Evolutionary conservation across 2,888 invertebrate species (phyloP).

Genomic region (Agrotis segetum): DNA sequence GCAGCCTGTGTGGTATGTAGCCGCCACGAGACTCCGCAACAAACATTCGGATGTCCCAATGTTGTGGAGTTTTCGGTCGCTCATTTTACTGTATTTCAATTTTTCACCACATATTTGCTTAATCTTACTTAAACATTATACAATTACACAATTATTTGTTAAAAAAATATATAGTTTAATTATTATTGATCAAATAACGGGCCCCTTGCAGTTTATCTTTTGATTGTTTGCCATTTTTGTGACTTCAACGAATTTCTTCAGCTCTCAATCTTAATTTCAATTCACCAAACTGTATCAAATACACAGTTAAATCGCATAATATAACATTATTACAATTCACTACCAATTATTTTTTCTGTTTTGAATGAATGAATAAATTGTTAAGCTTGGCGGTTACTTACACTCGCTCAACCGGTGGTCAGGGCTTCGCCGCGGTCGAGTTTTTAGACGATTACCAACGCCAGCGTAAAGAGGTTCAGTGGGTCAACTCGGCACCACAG

Average conservation of each 20-base stretch:
- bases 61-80: slow-evolving; percentile 14
- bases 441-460: slow-evolving; percentile 78
- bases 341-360: slow-evolving; percentile 20
- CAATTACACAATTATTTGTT: no score
- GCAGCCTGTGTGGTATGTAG: slow-evolving; percentile 72
- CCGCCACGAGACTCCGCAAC: slow-evolving; percentile 41
- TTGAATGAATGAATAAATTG: slow-evolving; percentile 27
- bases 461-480: slow-evolving; percentile 70
- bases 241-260: background rate
- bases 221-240: background rate
- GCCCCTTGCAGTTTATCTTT: no score
- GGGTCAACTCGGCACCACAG: slow-evolving; percentile 64
- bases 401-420: slow-evolving; percentile 68
- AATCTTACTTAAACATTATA: no score
- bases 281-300: background rate
- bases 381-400: slow-evolving; percentile 65
- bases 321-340: slow-evolving; percentile 18
- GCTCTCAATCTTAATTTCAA: slow-evolving; percentile 6
- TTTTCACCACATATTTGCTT: no score
- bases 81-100: background rate
- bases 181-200: no score
- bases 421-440: slow-evolving; percentile 72
- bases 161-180: no score
- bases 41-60: slow-evolving; percentile 40
- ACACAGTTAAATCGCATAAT: background rate